Conservation (phyloP, 2,113 vertebrate species). For the Anarhynchus alexandrinus region DNA sequence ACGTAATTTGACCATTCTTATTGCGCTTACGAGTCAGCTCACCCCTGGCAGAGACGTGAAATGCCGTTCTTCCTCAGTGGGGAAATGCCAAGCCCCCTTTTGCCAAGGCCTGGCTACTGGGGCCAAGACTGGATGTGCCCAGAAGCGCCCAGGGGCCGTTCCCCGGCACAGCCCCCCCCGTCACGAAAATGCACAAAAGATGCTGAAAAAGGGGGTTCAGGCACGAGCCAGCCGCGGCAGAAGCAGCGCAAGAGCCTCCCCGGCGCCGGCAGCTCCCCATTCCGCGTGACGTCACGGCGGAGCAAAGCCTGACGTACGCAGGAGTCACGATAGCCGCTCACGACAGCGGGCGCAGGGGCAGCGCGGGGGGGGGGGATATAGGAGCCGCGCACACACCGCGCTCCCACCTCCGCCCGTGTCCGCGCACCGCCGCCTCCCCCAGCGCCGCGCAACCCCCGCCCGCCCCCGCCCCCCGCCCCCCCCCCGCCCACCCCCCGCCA, state of each 20-base stretch:
- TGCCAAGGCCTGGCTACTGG: neutral
- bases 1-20: neutral
- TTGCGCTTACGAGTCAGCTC: neutral
- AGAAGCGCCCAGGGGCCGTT: neutral
- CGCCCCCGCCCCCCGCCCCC: neutral
- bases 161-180: accelerated
- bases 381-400: neutral
- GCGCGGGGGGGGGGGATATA: too few relatives aligned
- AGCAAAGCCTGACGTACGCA: accelerated
- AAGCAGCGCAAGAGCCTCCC: accelerated
- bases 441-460: neutral
- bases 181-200: accelerated
- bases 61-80: accelerated
- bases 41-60: accelerated
- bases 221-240: neutral
- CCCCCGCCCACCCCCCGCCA: neutral
- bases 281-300: neutral
- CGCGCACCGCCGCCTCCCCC: neutral
- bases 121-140: accelerated
- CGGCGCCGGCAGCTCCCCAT: too few relatives aligned
- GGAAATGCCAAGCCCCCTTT: neutral
- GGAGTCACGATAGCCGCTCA: neutral
- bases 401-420: neutral
- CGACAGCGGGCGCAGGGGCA: too few relatives aligned
- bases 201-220: neutral